phyloP scores from a whole-genome alignment of 2,888 invertebrate species.

The Lithosia quadra region DNA sequence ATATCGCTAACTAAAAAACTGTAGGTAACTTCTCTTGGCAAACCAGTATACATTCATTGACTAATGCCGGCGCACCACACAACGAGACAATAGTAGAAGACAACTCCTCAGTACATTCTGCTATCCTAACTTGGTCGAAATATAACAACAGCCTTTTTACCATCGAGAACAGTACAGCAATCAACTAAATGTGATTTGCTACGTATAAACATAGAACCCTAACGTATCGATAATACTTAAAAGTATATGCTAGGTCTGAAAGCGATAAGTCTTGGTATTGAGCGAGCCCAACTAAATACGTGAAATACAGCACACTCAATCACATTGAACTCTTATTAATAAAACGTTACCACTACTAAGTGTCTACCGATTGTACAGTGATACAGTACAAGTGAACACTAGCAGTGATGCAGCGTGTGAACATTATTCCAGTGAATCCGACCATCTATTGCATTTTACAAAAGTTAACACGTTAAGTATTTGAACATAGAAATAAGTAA shows the following conservation, averaged over 20 bases:
- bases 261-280: conserved; percentile 85
- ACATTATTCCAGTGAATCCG: conserved; percentile 48
- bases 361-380: conserved; percentile 24
- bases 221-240: conserved; percentile 80
- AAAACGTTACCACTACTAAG: conserved; percentile 36
- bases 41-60: conserved; percentile 83
- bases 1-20: conserved; percentile 86
- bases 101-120: conserved; percentile 60
- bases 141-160: conserved; percentile 77
- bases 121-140: conserved; percentile 77
- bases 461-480: conserved; percentile 51
- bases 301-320: conserved; percentile 79
- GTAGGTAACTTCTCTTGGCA: conserved; percentile 87
- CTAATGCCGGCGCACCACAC: conserved; percentile 84
- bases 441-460: conserved; percentile 40
- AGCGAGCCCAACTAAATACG: conserved; percentile 84
- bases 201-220: conserved; percentile 78
- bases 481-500: conserved; percentile 57
- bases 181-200: conserved; percentile 80
- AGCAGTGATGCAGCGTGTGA: conserved; percentile 63
- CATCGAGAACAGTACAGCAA: conserved; percentile 79
- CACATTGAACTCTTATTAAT: conserved; percentile 65
- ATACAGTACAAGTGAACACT: conserved; percentile 60
- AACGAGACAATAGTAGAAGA: conserved; percentile 67
- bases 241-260: conserved; percentile 78